These are phyloP conservation scores for Acanthopagrus latus DNA, from an alignment of 2,797 vertebrate genomes.

Conservation along the genomic window DNA sequence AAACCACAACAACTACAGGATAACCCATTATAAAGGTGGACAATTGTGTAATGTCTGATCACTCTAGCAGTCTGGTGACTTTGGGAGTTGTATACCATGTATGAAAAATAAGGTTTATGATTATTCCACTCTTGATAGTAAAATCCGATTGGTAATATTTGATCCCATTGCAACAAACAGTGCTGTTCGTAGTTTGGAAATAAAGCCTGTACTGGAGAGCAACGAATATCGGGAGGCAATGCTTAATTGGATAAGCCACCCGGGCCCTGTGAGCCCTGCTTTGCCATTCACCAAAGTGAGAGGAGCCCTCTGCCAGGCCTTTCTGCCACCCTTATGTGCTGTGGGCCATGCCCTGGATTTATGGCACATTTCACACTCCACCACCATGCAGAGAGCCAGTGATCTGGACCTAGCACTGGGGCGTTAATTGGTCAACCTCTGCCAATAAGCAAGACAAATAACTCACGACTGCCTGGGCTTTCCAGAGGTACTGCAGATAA, in stretches of 20 bases:
- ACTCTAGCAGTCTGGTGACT: not conserved
- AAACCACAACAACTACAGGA: not conserved
- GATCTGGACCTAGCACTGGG: constrained; percentile 78
- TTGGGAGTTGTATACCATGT: not conserved
- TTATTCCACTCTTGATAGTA: constrained; percentile 2
- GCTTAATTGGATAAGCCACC: constrained; percentile 57
- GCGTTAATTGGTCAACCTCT: constrained; percentile 83
- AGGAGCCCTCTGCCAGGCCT: constrained; percentile 68
- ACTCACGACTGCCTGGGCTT: constrained; percentile 75
- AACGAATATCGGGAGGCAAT: constrained; percentile 29
- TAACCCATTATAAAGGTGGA: not conserved
- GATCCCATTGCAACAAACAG: not conserved
- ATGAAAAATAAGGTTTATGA: constrained; percentile 3
- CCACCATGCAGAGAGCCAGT: constrained; percentile 73
- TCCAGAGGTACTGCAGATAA: constrained; percentile 65
- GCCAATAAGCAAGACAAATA: constrained; percentile 82
- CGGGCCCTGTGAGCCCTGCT: constrained; percentile 58
- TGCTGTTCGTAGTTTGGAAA: constrained; percentile 29
- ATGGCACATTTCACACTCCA: constrained; percentile 84
- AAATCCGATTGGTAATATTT: constrained; percentile 21
- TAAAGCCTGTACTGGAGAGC: constrained; percentile 29
- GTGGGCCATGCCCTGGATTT: constrained; percentile 79
- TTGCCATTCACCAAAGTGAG: constrained; percentile 66
- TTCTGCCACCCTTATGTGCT: constrained; percentile 75
- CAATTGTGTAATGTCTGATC: not conserved